A percentile compares a stretch with the other conserved stretches of the same genome.
Evolutionary conservation across 1,140 invertebrate genomes (phyloP).

Genomic region (Cherax quadricarinatus): DNA sequence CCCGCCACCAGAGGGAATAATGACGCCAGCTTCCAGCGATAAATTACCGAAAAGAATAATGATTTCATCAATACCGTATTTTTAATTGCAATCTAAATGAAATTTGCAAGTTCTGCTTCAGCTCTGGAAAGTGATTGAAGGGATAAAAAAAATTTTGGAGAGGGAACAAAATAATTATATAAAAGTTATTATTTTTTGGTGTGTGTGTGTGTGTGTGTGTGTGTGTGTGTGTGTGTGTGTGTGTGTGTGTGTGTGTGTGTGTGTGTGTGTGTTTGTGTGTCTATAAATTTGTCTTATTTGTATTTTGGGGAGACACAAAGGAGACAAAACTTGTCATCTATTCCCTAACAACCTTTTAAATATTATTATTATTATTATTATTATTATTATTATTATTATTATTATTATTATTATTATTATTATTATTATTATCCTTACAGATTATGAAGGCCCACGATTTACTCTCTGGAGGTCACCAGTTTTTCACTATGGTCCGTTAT

Average conservation of each 20-base stretch:
- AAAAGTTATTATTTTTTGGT: not conserved
- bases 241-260: no score
- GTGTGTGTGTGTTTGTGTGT: no score
- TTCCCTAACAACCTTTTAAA: not conserved
- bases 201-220: no score
- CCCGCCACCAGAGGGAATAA: not conserved
- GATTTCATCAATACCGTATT: not conserved
- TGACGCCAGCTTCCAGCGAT: not conserved
- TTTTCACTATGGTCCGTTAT: no score
- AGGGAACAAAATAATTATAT: not conserved
- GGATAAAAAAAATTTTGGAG: no score
- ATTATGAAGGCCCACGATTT: no score
- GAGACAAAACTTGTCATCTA: not conserved
- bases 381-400: no score
- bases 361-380: no score
- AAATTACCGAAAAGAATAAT: not conserved
- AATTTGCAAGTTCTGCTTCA: not conserved
- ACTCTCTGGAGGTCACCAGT: no score
- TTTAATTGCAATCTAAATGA: constrained; percentile 17
- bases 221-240: no score
- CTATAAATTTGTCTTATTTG: not conserved
- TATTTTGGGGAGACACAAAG: not conserved
- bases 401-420: no score
- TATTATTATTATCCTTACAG: no score
- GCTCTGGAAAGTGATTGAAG: not conserved